Evolutionary conservation across 1,140 invertebrate species (phyloP), one percentile per base, ranked within the genome.

Genomic region (Atopsyche davidsoni): DNA sequence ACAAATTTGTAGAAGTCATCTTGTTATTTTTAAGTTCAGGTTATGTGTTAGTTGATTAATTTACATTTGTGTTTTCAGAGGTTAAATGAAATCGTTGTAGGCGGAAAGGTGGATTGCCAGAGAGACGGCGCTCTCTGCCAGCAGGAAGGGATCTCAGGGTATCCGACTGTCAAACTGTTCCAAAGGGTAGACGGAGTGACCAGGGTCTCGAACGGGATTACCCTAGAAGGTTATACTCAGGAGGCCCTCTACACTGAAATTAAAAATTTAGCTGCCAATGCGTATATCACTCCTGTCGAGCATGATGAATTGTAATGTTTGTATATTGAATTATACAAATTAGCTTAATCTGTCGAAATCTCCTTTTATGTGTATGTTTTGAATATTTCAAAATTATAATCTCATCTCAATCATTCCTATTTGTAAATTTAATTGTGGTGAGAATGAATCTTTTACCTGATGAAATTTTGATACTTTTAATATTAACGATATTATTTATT

Each of bases 131-230:
- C 45, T 17, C 41, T 55, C 11, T 58, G 57, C 25, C 35, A 41
- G 11, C 36, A 45, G 4, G 52, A 58, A 39, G 14, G 46, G 1
- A 53, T 55, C 16, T 16, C 11, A 14, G 53, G 53, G 11, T 58
- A 58, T 36, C 57, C 57, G 10, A 52, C 57, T 11, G 49, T 58
- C 3, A 58, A 55, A 38, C 17, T 58, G n/a, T 58, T 49, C 39
- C 57, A 58, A 46, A 47, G 53, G 39, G 35, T 53, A 13, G 44
- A 58, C 18, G 57, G 53, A 13, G 23, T 49, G 2, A 58, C 50
- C 3, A 53, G 43, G 10, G 9, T 53, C 1, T 22, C 41, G 2
- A 38, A 32, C 19, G 55, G 51, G 22, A 53, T 57, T 13, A 57
- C 35, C 2, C 34, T 57, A 14, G 51, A 46, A 17, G 44, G 18